Evolutionary conservation across 1,140 invertebrate genomes (phyloP).

Genomic region (Drosophila azteca): DNA sequence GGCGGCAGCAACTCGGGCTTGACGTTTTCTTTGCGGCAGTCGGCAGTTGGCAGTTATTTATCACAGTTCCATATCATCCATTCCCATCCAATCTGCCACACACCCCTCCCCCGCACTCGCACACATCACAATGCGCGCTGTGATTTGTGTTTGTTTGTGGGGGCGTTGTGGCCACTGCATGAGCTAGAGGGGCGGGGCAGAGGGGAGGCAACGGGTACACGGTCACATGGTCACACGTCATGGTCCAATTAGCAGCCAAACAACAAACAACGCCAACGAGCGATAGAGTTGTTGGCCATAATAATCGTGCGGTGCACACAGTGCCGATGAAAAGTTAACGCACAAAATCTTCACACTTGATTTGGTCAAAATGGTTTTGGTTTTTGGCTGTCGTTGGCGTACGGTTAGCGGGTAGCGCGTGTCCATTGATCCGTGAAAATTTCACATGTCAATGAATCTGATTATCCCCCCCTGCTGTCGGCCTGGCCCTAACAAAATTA

Average conservation of each 20-base stretch:
- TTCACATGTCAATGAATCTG: slow-evolving; percentile 74
- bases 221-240: slow-evolving; percentile 42
- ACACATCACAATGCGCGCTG: slow-evolving; percentile 38
- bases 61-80: slow-evolving; percentile 39
- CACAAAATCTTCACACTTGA: slow-evolving; percentile 68
- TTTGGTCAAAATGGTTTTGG: slow-evolving; percentile 25
- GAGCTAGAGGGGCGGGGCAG: background rate
- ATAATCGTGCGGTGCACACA: slow-evolving; percentile 26
- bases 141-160: slow-evolving; percentile 56
- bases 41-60: slow-evolving; percentile 68
- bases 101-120: background rate
- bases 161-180: background rate
- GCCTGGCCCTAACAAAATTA: slow-evolving; percentile 48
- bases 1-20: slow-evolving; percentile 32
- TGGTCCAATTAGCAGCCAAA: slow-evolving; percentile 63
- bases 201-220: no score
- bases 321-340: slow-evolving; percentile 57
- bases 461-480: slow-evolving; percentile 20
- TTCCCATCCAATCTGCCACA: background rate
- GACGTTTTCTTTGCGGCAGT: slow-evolving; percentile 54
- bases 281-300: slow-evolving; percentile 58
- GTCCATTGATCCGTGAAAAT: slow-evolving; percentile 67
- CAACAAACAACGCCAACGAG: slow-evolving; percentile 11
- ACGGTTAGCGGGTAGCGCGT: slow-evolving; percentile 6
- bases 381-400: slow-evolving; percentile 11